Conservation (phyloP, 2,888 invertebrate species). For the Argyra leucocephala region DNA sequence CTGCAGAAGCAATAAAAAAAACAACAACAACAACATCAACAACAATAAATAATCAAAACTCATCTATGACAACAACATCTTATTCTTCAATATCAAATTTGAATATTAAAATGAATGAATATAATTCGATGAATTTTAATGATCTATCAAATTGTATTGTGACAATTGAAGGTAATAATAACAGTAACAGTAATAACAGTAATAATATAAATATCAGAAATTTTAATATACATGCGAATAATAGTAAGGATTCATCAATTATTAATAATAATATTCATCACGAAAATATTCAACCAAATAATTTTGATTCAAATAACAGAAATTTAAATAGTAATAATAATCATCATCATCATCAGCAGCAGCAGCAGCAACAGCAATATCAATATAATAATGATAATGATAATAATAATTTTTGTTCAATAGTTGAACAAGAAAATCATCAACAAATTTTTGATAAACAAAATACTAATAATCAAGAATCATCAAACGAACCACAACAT, state of each 20-base stretch:
- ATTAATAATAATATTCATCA: slow-evolving; percentile 17
- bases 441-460: not conserved
- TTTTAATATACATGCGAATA: slow-evolving; percentile 12
- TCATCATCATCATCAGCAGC: slow-evolving; percentile 14
- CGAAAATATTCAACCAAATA: slow-evolving; percentile 32
- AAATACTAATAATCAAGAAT: not conserved
- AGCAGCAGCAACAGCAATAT: slow-evolving; percentile 18
- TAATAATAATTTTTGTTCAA: not conserved
- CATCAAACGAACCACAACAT: not conserved
- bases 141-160: slow-evolving; percentile 45
- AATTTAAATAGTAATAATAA: slow-evolving; percentile 24
- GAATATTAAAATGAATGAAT: slow-evolving; percentile 24
- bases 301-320: slow-evolving; percentile 28
- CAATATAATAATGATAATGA: no score
- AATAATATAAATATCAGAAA: slow-evolving; percentile 7
- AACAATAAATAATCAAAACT: slow-evolving; percentile 8
- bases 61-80: slow-evolving; percentile 15
- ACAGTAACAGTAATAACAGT: slow-evolving; percentile 18
- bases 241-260: no score
- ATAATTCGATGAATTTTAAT: slow-evolving; percentile 45
- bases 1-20: slow-evolving; percentile 14
- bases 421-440: slow-evolving; percentile 16
- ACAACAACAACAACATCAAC: slow-evolving; percentile 14
- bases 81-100: slow-evolving; percentile 17
- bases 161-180: slow-evolving; percentile 40